Evolutionary conservation across 2,888 invertebrate genomes (phyloP).

Genomic region (Temnothorax ravouxi): DNA sequence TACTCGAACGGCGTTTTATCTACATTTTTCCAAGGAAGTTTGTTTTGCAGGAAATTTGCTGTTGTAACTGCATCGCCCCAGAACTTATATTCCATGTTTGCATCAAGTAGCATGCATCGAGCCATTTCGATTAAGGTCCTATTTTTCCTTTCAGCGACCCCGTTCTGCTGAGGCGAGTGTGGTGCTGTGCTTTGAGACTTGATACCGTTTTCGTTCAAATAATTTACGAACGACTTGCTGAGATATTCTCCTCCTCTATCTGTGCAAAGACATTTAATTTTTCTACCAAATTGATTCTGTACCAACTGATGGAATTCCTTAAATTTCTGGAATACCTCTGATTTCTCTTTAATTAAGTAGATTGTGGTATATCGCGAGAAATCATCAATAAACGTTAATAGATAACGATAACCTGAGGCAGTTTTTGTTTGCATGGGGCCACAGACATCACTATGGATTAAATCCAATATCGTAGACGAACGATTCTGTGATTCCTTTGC

Average conservation of each 20-base stretch:
- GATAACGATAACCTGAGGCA: background rate
- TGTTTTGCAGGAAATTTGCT: background rate
- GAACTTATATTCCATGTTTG: no score
- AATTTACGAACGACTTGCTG: background rate
- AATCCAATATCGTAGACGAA: background rate
- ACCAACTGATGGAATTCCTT: background rate
- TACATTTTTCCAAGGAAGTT: background rate
- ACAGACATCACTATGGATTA: background rate
- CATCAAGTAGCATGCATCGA: background rate
- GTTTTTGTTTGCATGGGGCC: background rate
- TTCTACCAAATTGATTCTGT: background rate
- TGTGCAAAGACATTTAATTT: background rate
- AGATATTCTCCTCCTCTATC: background rate
- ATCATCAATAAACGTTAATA: conserved; percentile 1
- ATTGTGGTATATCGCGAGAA: background rate
- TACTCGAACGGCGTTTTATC: background rate
- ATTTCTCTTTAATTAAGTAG: background rate
- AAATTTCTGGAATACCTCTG: background rate
- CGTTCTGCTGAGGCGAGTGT: background rate
- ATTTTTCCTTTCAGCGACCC: background rate
- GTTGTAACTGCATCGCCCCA: background rate
- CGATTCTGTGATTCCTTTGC: background rate
- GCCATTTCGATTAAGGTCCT: background rate
- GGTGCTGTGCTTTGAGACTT: background rate
- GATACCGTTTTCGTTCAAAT: background rate